Conservation (phyloP, 1,140 invertebrate species). For the Anoplophora glabripennis region DNA sequence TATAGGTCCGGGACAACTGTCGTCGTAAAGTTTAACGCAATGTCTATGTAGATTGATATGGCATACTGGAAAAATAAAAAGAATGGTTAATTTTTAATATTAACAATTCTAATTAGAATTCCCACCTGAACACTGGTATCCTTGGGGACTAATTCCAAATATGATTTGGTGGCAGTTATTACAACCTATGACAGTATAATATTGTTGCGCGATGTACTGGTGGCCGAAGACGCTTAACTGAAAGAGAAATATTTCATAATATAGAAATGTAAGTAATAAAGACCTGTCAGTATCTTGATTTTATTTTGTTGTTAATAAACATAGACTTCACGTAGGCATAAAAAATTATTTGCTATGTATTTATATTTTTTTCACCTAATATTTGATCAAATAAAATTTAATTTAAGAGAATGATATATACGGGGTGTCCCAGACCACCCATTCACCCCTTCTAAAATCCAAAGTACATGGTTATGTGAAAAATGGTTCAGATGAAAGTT, state of each 20-base stretch:
- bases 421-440: no score
- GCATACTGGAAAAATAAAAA: conserved; percentile 66
- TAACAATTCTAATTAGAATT: background rate
- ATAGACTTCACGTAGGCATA: no score
- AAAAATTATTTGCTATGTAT: no score
- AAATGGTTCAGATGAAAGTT: no score
- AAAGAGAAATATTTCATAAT: conserved; percentile 26
- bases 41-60: conserved; percentile 82
- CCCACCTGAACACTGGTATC: conserved; percentile 84
- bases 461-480: no score
- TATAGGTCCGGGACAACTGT: conserved; percentile 78
- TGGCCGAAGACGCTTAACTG: conserved; percentile 82
- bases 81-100: background rate
- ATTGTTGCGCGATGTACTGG: conserved; percentile 84
- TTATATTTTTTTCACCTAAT: no score
- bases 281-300: no score
- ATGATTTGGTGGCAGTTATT: conserved; percentile 90
- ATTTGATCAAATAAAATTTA: no score
- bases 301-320: no score
- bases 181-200: conserved; percentile 86
- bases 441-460: no score
- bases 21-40: conserved; percentile 79
- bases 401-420: no score
- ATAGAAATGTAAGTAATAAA: no score
- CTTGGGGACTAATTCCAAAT: conserved; percentile 91